Conservation (phyloP, 2,113 vertebrate species). For the Tinamus guttatus region DNA sequence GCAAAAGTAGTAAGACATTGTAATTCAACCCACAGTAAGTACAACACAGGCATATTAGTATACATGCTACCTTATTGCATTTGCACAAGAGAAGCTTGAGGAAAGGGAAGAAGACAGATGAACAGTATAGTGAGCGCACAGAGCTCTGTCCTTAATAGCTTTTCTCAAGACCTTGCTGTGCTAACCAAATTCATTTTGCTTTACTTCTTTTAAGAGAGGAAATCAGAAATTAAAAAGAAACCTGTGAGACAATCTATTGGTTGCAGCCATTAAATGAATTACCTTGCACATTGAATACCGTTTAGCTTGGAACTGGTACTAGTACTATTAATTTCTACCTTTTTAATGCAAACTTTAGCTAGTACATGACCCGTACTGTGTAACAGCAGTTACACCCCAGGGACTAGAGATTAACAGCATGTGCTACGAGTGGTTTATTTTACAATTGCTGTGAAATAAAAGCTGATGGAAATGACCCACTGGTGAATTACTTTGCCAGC, state of each 20-base stretch:
- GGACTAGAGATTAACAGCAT: conserved; percentile 78
- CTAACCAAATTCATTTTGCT: background rate
- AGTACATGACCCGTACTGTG: conserved; percentile 74
- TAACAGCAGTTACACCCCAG: conserved; percentile 74
- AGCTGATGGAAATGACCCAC: conserved; percentile 78
- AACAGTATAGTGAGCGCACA: background rate
- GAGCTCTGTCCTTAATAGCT: background rate
- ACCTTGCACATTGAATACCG: conserved; percentile 59
- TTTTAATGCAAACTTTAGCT: conserved; percentile 76
- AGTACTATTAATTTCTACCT: conserved; percentile 76
- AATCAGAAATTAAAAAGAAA: background rate
- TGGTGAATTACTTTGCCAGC: conserved; percentile 75
- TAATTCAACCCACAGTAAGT: background rate
- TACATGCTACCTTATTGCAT: background rate
- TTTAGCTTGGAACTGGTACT: conserved; percentile 49
- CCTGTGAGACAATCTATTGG: accelerated
- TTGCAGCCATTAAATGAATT: conserved; percentile 15
- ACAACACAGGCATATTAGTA: background rate
- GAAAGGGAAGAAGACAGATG: background rate
- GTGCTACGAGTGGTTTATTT: conserved; percentile 78
- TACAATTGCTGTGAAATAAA: conserved; percentile 81
- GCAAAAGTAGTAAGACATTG: background rate
- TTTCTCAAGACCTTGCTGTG: background rate
- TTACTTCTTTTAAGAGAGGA: background rate
- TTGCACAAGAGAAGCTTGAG: background rate